These are phyloP conservation scores for Drosophila kurseongensis DNA, from an alignment of 1,140 invertebrate species.

Conservation along the genomic window DNA sequence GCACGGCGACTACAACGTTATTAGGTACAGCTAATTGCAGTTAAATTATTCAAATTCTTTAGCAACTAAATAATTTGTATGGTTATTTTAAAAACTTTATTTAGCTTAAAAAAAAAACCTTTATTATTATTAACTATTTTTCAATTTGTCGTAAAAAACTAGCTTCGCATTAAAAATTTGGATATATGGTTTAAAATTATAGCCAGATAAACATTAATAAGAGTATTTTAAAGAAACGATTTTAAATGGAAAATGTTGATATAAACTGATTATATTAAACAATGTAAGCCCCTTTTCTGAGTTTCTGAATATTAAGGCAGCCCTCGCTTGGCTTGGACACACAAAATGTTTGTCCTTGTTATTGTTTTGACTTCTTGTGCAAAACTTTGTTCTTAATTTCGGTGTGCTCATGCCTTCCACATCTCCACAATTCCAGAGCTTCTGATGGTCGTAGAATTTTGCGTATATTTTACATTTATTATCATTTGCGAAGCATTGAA, in stretches of 20 bases:
- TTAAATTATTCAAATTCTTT: neutral
- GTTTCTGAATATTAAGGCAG: neutral
- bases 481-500: constrained; percentile 78
- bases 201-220: no score
- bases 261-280: neutral
- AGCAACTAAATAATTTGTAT: neutral
- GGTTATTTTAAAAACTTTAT: no score
- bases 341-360: constrained; percentile 73
- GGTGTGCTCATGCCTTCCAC: constrained; percentile 38
- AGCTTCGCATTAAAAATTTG: no score
- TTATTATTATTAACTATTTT: no score
- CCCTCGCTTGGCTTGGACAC: constrained; percentile 41
- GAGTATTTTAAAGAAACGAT: no score
- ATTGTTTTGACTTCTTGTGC: constrained; percentile 80
- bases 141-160: no score
- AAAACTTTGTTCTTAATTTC: constrained; percentile 78
- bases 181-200: no score
- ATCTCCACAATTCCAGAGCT: constrained; percentile 13
- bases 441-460: constrained; percentile 55
- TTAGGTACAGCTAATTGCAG: neutral
- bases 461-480: constrained; percentile 81
- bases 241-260: no score
- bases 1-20: neutral
- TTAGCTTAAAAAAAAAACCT: no score
- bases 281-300: neutral